A percentile compares a stretch with the other conserved stretches of the same genome.
Conservation (phyloP, 2,888 invertebrate species). For the Cerceris rybyensis region DNA sequence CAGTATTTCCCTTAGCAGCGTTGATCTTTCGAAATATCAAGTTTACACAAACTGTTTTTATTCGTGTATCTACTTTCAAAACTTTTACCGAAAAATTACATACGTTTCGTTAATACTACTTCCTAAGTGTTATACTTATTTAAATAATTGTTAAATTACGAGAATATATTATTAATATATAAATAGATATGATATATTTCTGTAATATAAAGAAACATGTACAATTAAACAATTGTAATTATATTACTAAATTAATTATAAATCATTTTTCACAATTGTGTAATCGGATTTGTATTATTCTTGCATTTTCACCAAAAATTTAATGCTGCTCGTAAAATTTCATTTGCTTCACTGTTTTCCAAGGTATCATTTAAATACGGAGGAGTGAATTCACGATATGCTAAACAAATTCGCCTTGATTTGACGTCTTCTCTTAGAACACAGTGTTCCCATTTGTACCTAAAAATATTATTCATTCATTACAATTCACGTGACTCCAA, state of each 20-base stretch:
- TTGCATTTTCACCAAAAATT: conserved; percentile 82
- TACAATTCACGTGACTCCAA: neutral
- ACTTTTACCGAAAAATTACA: no score
- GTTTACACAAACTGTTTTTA: no score
- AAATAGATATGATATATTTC: neutral
- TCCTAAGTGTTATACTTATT: no score
- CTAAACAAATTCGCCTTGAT: conserved; percentile 93
- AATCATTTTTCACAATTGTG: no score
- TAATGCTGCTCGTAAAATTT: conserved; percentile 84
- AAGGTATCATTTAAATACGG: conserved; percentile 88
- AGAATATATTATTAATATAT: neutral
- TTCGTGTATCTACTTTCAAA: no score
- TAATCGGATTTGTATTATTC: no score
- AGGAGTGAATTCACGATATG: conserved; percentile 96
- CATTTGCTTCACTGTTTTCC: conserved; percentile 83
- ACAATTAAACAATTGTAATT: no score
- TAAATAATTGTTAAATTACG: neutral
- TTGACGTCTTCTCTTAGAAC: conserved; percentile 92
- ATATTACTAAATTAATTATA: no score
- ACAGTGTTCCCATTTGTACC: conserved; percentile 95
- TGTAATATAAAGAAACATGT: neutral
- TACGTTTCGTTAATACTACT: no score
- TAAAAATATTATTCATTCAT: conserved; percentile 45
- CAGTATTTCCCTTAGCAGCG: no score
- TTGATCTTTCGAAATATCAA: no score